Base-by-base conservation (phyloP, 2,797 vertebrate species). In the Poeciliopsis turneri region DNA sequence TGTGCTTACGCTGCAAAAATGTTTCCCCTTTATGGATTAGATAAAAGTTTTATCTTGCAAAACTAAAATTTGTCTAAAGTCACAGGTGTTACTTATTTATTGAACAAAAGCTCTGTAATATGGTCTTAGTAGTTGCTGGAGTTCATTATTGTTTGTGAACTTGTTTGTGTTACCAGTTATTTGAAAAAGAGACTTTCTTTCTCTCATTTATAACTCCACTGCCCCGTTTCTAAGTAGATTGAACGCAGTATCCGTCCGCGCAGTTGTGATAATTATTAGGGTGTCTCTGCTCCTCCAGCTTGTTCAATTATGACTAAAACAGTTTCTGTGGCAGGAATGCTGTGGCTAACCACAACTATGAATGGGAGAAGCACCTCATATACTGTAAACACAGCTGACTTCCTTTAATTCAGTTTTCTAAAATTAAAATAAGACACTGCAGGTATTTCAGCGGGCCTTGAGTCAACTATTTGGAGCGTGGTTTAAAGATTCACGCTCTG, bases 271-370 rank as follows among this genome's bases (percentile, higher is more conserved):
- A 30, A 84, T 90, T 88, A 76, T 92, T 89, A 89, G 82, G 79
- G 80, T 88, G 84, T 90, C 88, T 86, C 82, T 88, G 78, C 74
- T 88, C n/a, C 78, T 88, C 82, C 51, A 77, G 82, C 83, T 85
- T 79, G 79, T 81, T 83, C 82, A 71, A 79, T 86, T 57, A 45
- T 92, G 88, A 91, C 81, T 91, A 84, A 89, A 86, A 77, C 30
- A 79, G 79, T 92, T 86, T 92, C 85, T 92, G 92, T 74, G 73
- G 81, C 51, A 78, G 79, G 92, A 92, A 90, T 72, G 82, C 53
- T 87, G 92, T 33, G 92, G 94, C 74, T 80, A 80, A 91, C 92
- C 92, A 86, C 92, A 94, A 83, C 84, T 87, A 93, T 91, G 90
- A 84, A 78, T 74, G 82, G 92, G 84, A 89, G 74, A 82, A 77